A percentile compares a stretch with the other conserved stretches of the same genome.
Conservation (phyloP, 2,888 invertebrate species). For the Melikaiella ostensackeni region DNA sequence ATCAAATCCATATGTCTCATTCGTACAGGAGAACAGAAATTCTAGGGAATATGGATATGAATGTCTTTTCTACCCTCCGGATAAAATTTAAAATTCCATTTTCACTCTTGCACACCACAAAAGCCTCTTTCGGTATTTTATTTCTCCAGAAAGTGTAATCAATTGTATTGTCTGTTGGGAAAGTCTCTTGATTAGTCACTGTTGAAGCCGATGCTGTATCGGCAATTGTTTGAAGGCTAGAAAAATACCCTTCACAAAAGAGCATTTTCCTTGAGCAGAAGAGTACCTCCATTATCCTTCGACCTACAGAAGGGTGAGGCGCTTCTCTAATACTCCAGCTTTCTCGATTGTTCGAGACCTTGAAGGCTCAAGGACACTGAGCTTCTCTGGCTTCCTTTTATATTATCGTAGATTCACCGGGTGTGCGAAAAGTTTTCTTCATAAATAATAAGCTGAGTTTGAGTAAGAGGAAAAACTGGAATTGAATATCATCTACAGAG, state of each 20-base stretch:
- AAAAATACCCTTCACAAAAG: slow-evolving; percentile 15
- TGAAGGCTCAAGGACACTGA: slow-evolving; percentile 24
- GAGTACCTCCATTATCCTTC: slow-evolving; percentile 12
- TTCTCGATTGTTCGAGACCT: slow-evolving; percentile 12
- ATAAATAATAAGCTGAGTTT: background rate
- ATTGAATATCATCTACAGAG: background rate
- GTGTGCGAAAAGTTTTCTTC: background rate
- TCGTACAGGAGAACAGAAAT: background rate
- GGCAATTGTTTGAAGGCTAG: slow-evolving; percentile 23
- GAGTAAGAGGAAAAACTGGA: background rate
- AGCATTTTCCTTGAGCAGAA: background rate
- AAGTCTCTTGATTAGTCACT: slow-evolving; percentile 33
- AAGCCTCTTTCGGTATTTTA: background rate
- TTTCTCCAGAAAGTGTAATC: slow-evolving; percentile 17
- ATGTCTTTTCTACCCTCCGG: background rate
- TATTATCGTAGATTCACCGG: background rate
- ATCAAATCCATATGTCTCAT: no score
- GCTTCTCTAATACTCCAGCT: slow-evolving; percentile 12
- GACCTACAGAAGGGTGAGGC: slow-evolving; percentile 13
- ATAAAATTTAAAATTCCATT: slow-evolving; percentile 15
- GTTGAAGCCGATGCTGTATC: slow-evolving; percentile 25
- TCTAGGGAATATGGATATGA: background rate
- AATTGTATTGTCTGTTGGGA: slow-evolving; percentile 23
- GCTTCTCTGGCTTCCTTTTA: background rate
- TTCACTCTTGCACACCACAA: slow-evolving; percentile 1